Conservation (phyloP, 2,113 vertebrate genomes). For the Anhinga rufa region DNA sequence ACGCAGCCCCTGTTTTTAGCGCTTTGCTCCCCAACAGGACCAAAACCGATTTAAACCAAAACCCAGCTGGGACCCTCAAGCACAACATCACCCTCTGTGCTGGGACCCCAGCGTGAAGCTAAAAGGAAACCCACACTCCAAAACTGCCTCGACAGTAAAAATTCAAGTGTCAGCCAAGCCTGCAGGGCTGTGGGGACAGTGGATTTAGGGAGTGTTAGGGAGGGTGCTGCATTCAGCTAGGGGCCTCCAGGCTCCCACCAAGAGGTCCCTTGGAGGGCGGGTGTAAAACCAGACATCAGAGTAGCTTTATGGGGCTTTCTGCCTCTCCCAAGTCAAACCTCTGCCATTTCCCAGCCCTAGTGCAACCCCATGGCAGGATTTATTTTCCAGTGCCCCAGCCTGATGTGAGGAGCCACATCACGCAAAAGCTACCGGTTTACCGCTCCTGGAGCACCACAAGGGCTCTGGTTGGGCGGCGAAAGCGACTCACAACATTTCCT, state of each 20-base stretch:
- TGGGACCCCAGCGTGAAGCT: background rate
- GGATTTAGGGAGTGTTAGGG: background rate
- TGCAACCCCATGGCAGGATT: background rate
- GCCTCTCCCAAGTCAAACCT: background rate
- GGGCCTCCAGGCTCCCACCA: background rate
- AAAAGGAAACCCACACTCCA: background rate
- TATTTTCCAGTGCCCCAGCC: background rate
- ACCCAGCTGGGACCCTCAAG: background rate
- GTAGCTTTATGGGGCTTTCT: background rate
- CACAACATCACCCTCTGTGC: fast-evolving
- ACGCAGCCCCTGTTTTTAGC: background rate
- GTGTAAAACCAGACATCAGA: background rate
- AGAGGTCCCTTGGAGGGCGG: background rate
- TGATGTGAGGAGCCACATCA: background rate
- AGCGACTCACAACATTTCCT: background rate
- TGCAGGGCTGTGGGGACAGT: background rate
- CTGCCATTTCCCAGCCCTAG: background rate
- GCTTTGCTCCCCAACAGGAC: background rate
- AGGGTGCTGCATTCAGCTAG: background rate
- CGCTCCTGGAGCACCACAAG: background rate
- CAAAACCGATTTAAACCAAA: background rate
- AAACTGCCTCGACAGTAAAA: background rate
- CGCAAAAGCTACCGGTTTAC: background rate
- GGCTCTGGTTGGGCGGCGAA: background rate
- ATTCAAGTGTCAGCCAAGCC: background rate